Conservation (phyloP, 2,113 vertebrate genomes). For the Spea multiplicata region DNA sequence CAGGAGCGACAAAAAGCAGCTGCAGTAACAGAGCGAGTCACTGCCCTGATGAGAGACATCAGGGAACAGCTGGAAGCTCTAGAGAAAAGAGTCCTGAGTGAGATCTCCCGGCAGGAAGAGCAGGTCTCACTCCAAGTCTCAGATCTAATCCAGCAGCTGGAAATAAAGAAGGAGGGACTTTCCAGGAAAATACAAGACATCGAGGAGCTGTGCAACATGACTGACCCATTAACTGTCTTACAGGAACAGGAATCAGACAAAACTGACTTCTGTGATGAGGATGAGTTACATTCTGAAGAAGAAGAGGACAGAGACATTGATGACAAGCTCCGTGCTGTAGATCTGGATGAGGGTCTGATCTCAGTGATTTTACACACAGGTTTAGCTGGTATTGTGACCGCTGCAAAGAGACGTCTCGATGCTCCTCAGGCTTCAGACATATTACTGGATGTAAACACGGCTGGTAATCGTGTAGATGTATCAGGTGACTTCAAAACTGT, state of each 20-base stretch:
- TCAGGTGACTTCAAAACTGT: conserved; percentile 17
- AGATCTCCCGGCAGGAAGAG: conserved; percentile 6
- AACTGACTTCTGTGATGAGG: background rate
- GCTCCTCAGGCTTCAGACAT: conserved; percentile 18
- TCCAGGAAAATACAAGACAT: background rate
- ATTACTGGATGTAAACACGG: conserved; percentile 31
- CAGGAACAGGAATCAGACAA: background rate
- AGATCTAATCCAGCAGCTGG: conserved; percentile 15
- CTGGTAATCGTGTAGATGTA: conserved; percentile 7
- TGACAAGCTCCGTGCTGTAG: conserved; percentile 14
- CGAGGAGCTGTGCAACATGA: conserved; percentile 4
- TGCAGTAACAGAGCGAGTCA: background rate
- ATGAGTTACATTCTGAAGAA: background rate
- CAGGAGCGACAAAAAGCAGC: background rate
- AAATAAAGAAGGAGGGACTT: conserved; percentile 6
- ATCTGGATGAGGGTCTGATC: conserved; percentile 1
- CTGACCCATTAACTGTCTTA: conserved; percentile 11
- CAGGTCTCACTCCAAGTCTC: background rate
- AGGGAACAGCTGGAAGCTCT: background rate
- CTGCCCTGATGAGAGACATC: background rate
- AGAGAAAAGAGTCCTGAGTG: background rate
- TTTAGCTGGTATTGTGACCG: background rate
- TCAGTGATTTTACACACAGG: background rate
- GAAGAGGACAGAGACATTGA: conserved; percentile 5
- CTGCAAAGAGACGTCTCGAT: background rate